These are phyloP conservation scores for Rhyzopertha dominica DNA, from an alignment of 1,140 invertebrate species.

Conservation along the genomic window DNA sequence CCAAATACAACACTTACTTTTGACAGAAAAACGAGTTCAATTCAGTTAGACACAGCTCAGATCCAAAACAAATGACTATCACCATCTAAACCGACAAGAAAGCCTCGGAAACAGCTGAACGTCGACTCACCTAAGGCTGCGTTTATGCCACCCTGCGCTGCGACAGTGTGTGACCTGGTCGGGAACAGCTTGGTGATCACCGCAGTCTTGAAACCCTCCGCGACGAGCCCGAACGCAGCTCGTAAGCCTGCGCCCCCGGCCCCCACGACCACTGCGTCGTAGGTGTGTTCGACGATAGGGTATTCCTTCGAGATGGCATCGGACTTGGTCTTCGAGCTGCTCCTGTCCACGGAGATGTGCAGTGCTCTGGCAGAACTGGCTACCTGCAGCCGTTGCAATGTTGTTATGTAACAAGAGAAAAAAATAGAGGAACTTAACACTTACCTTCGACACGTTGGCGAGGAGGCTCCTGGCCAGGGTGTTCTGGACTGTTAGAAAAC, in stretches of 20 bases:
- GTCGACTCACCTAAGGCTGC: conserved; percentile 57
- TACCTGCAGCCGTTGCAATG: too few species aligned
- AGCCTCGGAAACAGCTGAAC: conserved; percentile 1
- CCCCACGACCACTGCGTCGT: conserved; percentile 90
- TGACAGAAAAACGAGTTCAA: too few species aligned
- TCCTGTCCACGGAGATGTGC: conserved; percentile 27
- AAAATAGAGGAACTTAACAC: too few species aligned
- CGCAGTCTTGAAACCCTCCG: conserved; percentile 85
- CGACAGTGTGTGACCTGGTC: conserved; percentile 86
- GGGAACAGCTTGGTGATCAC: conserved; percentile 93
- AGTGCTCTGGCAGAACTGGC: conserved; percentile 19
- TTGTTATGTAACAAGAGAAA: too few species aligned
- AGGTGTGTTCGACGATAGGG: conserved; percentile 79
- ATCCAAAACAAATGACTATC: not conserved
- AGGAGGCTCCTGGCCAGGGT: too few species aligned
- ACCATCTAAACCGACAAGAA: too few species aligned
- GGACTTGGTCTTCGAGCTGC: conserved; percentile 21
- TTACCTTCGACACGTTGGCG: too few species aligned
- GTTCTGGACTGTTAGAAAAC: too few species aligned
- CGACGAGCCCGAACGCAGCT: conserved; percentile 85
- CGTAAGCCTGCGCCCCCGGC: conserved; percentile 88
- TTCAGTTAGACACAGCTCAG: too few species aligned
- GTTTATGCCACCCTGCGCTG: conserved; percentile 91
- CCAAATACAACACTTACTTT: too few species aligned
- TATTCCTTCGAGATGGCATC: conserved; percentile 48